Percentiles rank a stretch among this genome's conserved stretches.
phyloP scores from a whole-genome alignment of 2,113 vertebrate genomes.

The Brachirus orientalis region DNA sequence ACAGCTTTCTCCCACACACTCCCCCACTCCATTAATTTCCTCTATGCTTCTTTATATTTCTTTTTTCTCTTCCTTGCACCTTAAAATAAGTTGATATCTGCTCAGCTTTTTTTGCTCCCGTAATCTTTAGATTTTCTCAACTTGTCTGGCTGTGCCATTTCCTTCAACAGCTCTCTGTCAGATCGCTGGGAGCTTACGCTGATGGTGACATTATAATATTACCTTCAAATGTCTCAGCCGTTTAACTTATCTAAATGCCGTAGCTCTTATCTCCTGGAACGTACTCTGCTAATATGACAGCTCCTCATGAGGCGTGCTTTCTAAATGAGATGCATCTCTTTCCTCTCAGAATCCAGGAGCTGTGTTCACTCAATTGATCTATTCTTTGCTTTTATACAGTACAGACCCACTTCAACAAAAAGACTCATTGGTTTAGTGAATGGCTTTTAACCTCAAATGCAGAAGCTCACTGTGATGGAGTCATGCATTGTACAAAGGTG shows the following conservation, averaged over 20 bases:
- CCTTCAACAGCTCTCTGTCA: slow-evolving; percentile 44
- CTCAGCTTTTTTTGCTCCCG: slow-evolving; percentile 7
- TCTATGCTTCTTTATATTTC: background rate
- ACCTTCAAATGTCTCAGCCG: slow-evolving; percentile 60
- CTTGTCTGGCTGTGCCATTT: slow-evolving; percentile 20
- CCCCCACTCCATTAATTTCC: background rate
- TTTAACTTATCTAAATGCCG: slow-evolving; percentile 65
- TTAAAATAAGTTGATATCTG: slow-evolving; percentile 41
- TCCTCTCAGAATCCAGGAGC: slow-evolving; percentile 26
- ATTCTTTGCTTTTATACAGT: slow-evolving; percentile 6
- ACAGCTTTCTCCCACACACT: slow-evolving; percentile 25
- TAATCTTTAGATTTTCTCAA: slow-evolving; percentile 46
- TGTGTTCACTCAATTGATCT: slow-evolving; percentile 40
- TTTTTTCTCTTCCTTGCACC: background rate
- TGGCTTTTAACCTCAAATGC: slow-evolving; percentile 17
- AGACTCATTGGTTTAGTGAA: slow-evolving; percentile 11
- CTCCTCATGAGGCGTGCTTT: slow-evolving; percentile 14
- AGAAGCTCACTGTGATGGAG: background rate
- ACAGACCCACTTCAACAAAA: slow-evolving; percentile 13
- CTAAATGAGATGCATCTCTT: slow-evolving; percentile 48
- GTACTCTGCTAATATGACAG: slow-evolving; percentile 37
- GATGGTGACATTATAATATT: slow-evolving; percentile 74
- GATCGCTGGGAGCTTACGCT: slow-evolving; percentile 49
- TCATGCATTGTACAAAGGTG: no score
- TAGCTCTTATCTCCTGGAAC: slow-evolving; percentile 57